Evolutionary conservation across 2,888 invertebrate genomes (phyloP).

Genomic region (Coecobrya sp.): DNA sequence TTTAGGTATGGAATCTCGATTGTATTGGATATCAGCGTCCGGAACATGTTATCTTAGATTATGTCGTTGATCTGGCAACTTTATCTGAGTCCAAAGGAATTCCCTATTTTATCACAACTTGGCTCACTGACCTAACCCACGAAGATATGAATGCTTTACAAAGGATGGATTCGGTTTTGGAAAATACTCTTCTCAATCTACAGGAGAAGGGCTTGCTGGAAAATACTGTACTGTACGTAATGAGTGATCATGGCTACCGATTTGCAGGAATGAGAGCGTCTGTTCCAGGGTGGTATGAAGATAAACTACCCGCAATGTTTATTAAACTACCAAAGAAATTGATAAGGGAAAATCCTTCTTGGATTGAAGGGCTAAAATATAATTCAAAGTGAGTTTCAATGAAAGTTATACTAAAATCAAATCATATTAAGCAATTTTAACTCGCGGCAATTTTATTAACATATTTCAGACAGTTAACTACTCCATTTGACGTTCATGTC

Average conservation of each 20-base stretch:
- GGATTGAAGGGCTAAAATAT: conserved; percentile 66
- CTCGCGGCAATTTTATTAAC: neutral
- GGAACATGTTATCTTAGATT: conserved; percentile 77
- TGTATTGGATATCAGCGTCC: conserved; percentile 82
- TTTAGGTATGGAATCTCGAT: conserved; percentile 26
- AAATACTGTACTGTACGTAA: conserved; percentile 90
- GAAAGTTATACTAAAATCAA: too few relatives aligned
- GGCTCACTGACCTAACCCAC: conserved; percentile 83
- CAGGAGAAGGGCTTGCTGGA: conserved; percentile 90
- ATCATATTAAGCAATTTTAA: neutral
- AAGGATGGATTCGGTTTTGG: conserved; percentile 65
- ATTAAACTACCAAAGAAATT: conserved; percentile 77
- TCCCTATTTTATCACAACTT: conserved; percentile 87
- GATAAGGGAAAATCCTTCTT: conserved; percentile 27
- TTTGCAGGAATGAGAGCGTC: conserved; percentile 91
- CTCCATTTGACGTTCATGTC: conserved; percentile 83
- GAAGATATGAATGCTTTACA: conserved; percentile 71
- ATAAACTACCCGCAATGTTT: conserved; percentile 83
- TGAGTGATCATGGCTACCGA: conserved; percentile 94
- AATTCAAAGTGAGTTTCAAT: conserved; percentile 79
- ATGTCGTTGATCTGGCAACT: conserved; percentile 89
- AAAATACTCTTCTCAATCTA: conserved; percentile 55
- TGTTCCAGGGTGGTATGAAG: conserved; percentile 91
- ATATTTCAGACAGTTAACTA: conserved; percentile 73
- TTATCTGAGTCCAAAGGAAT: conserved; percentile 90